Conservation (phyloP, 2,797 vertebrate genomes). For the Serranus cabrilla region DNA sequence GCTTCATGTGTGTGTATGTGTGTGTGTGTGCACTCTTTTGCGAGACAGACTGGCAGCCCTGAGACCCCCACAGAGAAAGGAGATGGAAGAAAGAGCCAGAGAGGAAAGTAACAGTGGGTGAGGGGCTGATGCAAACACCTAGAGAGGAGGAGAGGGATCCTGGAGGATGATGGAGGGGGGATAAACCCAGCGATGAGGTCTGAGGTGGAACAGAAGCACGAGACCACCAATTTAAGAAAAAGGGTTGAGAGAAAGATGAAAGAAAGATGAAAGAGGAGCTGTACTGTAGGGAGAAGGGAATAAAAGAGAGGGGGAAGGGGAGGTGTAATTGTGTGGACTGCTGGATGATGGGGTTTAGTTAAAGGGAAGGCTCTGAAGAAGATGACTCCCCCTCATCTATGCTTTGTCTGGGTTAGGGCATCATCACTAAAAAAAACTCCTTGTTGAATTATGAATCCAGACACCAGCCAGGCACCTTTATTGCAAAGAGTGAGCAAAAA, state of each 20-base stretch:
- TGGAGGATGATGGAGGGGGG: conserved; percentile 16
- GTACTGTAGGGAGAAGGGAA: conserved; percentile 36
- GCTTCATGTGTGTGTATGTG: conserved; percentile 21
- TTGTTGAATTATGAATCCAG: conserved; percentile 40
- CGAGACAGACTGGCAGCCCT: conserved; percentile 66
- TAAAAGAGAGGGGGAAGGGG: conserved; percentile 4
- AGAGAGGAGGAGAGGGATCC: conserved; percentile 10
- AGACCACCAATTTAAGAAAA: conserved; percentile 42
- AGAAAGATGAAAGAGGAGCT: conserved; percentile 58
- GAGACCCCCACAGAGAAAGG: conserved; percentile 52
- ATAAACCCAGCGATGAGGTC: background rate
- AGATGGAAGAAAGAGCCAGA: conserved; percentile 44
- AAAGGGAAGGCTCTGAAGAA: conserved; percentile 5
- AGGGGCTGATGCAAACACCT: conserved; percentile 49
- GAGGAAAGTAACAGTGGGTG: conserved; percentile 43
- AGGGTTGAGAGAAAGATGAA: conserved; percentile 43
- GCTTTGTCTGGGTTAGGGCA: conserved; percentile 35
- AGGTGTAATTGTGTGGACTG: conserved; percentile 19
- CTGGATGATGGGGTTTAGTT: conserved; percentile 21
- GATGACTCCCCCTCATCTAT: conserved; percentile 4
- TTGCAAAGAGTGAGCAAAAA: background rate
- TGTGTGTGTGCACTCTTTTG: conserved; percentile 10
- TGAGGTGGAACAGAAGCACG: conserved; percentile 27
- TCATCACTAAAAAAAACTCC: conserved; percentile 5
- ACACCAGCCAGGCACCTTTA: background rate